A percentile compares a stretch with the other conserved stretches of the same genome.
Evolutionary conservation across 2,888 invertebrate genomes (phyloP).

Genomic region (Mycogona germanica): DNA sequence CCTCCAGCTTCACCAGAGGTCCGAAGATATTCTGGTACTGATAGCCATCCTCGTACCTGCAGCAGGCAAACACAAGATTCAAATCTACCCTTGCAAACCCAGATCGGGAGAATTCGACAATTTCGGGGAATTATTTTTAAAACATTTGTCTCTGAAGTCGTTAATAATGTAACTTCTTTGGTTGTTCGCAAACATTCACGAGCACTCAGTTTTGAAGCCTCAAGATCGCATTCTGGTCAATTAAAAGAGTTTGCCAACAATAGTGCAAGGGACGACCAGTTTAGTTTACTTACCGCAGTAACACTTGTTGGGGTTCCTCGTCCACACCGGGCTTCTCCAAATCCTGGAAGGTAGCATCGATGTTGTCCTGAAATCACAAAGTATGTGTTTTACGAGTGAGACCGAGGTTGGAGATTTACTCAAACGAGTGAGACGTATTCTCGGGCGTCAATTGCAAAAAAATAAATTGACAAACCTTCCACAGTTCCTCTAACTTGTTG

Average conservation of each 20-base stretch:
- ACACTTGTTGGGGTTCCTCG: conserved; percentile 90
- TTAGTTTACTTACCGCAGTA: conserved; percentile 34
- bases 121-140: too few species aligned
- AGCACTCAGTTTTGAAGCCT: too few species aligned
- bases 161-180: too few species aligned
- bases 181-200: too few species aligned
- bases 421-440: not conserved
- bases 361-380: conserved; percentile 53
- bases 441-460: not conserved
- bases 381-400: not conserved
- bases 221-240: too few species aligned
- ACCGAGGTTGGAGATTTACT: too few species aligned
- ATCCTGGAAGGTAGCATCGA: conserved; percentile 95
- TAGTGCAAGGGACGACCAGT: not conserved
- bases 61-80: conserved; percentile 25
- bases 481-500: conserved; percentile 93
- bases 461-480: conserved; percentile 51
- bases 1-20: conserved; percentile 91
- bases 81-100: too few species aligned
- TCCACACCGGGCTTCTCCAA: conserved; percentile 96
- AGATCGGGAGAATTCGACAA: too few species aligned
- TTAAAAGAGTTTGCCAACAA: too few species aligned
- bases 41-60: conserved; percentile 94
- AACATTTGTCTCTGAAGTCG: too few species aligned
- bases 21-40: conserved; percentile 98